A percentile compares a stretch with the other conserved stretches of the same genome.
Evolutionary conservation across 2,797 vertebrate genomes (phyloP).

Genomic region (Onychomys leucogaster): DNA sequence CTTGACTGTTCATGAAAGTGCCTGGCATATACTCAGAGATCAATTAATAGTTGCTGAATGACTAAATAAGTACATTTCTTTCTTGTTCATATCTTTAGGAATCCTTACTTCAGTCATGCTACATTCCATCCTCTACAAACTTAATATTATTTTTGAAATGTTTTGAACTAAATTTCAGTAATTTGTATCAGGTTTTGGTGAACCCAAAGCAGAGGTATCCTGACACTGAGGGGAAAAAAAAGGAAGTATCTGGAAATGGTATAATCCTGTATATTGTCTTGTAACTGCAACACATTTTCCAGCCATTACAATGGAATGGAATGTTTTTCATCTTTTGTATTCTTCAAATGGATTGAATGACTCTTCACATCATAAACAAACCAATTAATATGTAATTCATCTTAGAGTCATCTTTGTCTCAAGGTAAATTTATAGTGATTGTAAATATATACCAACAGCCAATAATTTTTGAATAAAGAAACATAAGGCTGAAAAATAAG

Average conservation of each 20-base stretch:
- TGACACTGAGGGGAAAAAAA: neutral
- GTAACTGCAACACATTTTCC: neutral
- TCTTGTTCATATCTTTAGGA: neutral
- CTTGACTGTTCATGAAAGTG: neutral
- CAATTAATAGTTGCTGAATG: neutral
- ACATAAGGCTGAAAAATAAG: neutral
- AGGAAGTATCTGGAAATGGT: neutral
- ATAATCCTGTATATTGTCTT: neutral
- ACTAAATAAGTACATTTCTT: neutral
- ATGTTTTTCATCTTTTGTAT: neutral
- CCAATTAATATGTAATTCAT: neutral
- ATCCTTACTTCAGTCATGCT: neutral
- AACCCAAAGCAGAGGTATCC: neutral
- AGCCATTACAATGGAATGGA: neutral
- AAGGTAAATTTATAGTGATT: neutral
- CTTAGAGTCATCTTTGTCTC: neutral
- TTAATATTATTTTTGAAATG: neutral
- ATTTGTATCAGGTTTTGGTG: neutral
- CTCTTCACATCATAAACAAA: neutral
- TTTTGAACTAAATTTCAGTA: neutral
- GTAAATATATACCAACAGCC: neutral
- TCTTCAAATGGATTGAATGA: neutral
- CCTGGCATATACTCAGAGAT: neutral
- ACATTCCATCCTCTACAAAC: neutral
- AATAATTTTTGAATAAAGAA: conserved; percentile 35